Base-by-base conservation (phyloP, 2,888 invertebrate genomes). In the Polyploca ridens region DNA sequence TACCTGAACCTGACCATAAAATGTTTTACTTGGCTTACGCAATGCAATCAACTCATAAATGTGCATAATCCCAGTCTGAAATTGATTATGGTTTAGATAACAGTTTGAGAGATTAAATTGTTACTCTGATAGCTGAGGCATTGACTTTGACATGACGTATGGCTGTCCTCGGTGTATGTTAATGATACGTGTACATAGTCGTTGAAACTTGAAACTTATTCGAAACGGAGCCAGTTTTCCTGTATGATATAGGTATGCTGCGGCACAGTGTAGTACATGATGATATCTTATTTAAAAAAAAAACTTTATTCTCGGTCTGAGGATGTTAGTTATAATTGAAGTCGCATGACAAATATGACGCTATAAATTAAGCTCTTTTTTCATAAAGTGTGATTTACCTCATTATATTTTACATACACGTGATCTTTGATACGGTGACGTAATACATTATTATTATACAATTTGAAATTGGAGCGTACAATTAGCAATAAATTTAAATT, bases 171-270 rank as follows among this genome's bases (percentile, higher is more conserved):
- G 49, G 49, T 16, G 0, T 49, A 49, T 49, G 49, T 6, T 49
- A 49, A 49, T 49, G 49, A 16, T 49, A 14, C 49, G 7, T 49
- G 16, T 8, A 49, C 49, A n/a, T 16, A 10, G 6, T 5, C 46
- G 14, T 49, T 49, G 49, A 16, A 49, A 49, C 19, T 10, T 54
- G 19, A 54, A 10, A 16, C 54, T 54, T 19, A 54, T 19, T 54
- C 3, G 54, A 54, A 54, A 54, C 54, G 54, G 19, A 54, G 54
- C 54, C 54, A 46, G 54, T 54, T 19, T 54, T 54, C 54, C 54
- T 54, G 16, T 19, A 54, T 10, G 41, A 49, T 49, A 49, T n/a
- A 5, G 54, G 1, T 54, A n/a, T 16, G 14, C 0, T 54, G 19
- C 10, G n/a, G n/a, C 46, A 46, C 10, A n/a, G n/a, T 44, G 13